Evolutionary conservation across 2,888 invertebrate species (phyloP), one percentile per base, ranked within the genome.

Genomic region (Choristoneura rosaceana): DNA sequence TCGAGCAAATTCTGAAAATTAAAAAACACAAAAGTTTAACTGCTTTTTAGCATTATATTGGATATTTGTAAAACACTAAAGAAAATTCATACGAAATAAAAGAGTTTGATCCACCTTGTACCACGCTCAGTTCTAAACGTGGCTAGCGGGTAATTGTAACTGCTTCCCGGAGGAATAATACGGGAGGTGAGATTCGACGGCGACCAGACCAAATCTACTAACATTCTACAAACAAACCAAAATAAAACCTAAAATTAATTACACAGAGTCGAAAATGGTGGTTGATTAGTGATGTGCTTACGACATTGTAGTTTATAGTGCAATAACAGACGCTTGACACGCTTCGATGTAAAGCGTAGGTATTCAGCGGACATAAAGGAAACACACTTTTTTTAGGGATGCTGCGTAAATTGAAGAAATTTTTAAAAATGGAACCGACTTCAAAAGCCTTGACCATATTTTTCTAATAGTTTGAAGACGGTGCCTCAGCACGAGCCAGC

Each of bases 71-170:
- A 38, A 38, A 7, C 38, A 38, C 4, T 7, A 38, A 38, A 7
- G 4, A 38, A 5, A 38, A 7, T 38, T 34, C 7, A 38, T 4
- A 5, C 38, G 7, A 38, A 68, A 38, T 38, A 50, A 47, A 15
- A 10, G 34, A 55, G 61, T 65, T 73, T 69, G 15, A 73, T 65
- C 34, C 45, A 38, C 33, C 78, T 85, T 86, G 74, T 0, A 80
- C 87, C 90, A 88, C 67, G 83, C 85, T 73, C 82, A 79, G 78
- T 77, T 75, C 77, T 76, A 77, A 78, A 81, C 79, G 83, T 80
- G 89, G 89, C 88, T 88, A 87, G 86, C 83, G 84, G 80, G 86
- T 86, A 84, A 91, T 88, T 91, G 91, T 91, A 92, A 91, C 92
- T 86, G 87, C 90, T 91, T 88, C 88, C 87, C 76, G 76, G 81